These are phyloP conservation scores for Phyto melanocephala DNA, from an alignment of 2,888 invertebrate species.

Conservation along the genomic window DNA sequence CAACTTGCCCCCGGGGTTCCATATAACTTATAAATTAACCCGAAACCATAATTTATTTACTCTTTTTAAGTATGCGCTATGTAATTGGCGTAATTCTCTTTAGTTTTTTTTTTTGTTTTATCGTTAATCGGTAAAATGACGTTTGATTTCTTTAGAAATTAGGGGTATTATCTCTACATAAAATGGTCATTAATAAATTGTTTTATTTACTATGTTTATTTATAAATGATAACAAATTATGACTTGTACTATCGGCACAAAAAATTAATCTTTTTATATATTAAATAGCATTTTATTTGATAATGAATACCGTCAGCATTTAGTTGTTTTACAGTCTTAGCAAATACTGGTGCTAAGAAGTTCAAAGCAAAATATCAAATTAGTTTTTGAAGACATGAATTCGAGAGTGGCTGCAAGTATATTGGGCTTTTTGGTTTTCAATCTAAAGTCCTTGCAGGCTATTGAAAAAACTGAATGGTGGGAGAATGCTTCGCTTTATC, in stretches of 20 bases:
- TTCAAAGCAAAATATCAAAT: neutral
- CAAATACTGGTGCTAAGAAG: neutral
- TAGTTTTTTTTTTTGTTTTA: neutral
- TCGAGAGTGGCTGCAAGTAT: constrained; percentile 2
- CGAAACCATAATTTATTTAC: too few relatives aligned
- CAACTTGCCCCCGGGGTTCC: too few relatives aligned
- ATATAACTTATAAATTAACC: too few relatives aligned
- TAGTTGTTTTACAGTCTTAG: neutral
- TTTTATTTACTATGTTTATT: neutral
- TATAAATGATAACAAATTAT: neutral
- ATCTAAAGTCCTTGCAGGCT: neutral
- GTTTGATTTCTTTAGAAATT: neutral
- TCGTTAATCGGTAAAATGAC: neutral
- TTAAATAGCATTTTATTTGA: neutral
- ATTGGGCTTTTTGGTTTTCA: neutral
- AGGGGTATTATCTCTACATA: neutral
- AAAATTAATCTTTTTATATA: neutral
- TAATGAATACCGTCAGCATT: neutral
- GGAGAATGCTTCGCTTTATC: constrained; percentile 89
- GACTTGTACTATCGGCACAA: neutral
- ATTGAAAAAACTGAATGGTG: constrained; percentile 84
- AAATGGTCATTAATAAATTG: neutral
- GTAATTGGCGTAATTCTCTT: too few relatives aligned
- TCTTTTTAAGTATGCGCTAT: too few relatives aligned
- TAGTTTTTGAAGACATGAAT: constrained; percentile 35